phyloP scores from a whole-genome alignment of 2,888 invertebrate genomes.

The Odontothrips loti region DNA sequence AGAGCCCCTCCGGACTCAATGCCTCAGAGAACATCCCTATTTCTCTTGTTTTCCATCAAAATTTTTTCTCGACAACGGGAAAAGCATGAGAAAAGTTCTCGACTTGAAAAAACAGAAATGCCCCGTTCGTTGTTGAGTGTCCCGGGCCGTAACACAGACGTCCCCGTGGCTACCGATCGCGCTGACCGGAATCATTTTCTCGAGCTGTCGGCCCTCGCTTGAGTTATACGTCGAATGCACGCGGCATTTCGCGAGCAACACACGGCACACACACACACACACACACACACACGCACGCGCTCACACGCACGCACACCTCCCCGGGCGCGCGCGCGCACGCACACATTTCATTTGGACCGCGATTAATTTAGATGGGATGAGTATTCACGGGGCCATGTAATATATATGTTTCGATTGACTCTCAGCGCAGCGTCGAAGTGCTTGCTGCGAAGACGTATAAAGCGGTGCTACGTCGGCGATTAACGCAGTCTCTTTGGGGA shows the following conservation, averaged over 20 bases:
- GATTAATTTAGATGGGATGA: slow-evolving; percentile 23
- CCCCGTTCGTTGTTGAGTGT: neutral
- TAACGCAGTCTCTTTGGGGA: too few species aligned
- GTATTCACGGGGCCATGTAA: neutral
- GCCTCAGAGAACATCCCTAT: too few species aligned
- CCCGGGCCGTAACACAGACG: neutral
- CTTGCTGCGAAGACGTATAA: too few species aligned
- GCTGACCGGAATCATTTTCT: neutral
- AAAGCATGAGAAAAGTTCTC: too few species aligned
- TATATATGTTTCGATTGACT: neutral
- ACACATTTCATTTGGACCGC: neutral
- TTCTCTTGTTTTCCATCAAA: too few species aligned
- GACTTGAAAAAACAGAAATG: too few species aligned
- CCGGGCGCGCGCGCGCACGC: neutral
- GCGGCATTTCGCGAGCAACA: neutral
- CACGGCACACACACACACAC: neutral
- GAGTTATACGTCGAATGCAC: neutral
- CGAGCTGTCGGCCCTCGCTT: neutral
- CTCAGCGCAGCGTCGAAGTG: too few species aligned
- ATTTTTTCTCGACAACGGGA: too few species aligned
- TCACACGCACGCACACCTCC: neutral
- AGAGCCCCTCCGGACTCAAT: too few species aligned
- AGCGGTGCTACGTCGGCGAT: too few species aligned
- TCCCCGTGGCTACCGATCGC: neutral
- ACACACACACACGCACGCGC: neutral